These are phyloP conservation scores for Pristionchus japonicus DNA, from an alignment of 2,888 invertebrate genomes.

Conservation along the genomic window DNA sequence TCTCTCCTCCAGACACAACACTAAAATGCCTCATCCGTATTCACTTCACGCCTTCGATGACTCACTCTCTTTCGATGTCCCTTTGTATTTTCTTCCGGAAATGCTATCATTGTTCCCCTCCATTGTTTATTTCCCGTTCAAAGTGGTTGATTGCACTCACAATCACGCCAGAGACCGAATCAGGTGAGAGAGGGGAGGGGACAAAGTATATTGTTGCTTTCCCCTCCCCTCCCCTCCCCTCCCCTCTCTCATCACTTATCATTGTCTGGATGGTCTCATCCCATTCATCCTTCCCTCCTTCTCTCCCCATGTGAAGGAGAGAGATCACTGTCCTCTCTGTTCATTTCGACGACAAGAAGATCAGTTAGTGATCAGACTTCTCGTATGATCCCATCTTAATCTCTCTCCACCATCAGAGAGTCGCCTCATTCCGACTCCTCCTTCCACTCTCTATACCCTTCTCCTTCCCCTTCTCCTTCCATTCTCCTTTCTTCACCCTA, in stretches of 20 bases:
- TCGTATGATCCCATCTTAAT: background rate
- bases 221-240: background rate
- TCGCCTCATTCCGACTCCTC: background rate
- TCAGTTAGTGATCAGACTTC: background rate
- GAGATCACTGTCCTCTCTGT: background rate
- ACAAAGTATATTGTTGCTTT: background rate
- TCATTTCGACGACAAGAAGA: slow-evolving; percentile 20
- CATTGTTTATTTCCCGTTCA: background rate
- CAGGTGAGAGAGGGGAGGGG: background rate
- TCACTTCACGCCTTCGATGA: background rate
- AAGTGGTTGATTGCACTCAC: background rate
- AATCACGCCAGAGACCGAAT: slow-evolving; percentile 12
- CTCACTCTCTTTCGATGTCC: background rate
- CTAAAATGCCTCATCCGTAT: background rate
- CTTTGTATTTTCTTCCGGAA: background rate
- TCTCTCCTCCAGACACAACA: background rate
- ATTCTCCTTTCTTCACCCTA: background rate
- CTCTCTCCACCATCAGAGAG: background rate
- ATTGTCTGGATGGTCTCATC: background rate
- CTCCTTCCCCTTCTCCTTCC: background rate
- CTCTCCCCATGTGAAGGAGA: slow-evolving; percentile 13
- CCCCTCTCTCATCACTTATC: slow-evolving; percentile 3
- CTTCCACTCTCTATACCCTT: too few relatives aligned
- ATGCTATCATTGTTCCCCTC: background rate
- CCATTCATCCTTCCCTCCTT: background rate